Evolutionary conservation across 2,888 invertebrate genomes (phyloP), one percentile per base, ranked within the genome.

Genomic region (Lutraria lutraria): DNA sequence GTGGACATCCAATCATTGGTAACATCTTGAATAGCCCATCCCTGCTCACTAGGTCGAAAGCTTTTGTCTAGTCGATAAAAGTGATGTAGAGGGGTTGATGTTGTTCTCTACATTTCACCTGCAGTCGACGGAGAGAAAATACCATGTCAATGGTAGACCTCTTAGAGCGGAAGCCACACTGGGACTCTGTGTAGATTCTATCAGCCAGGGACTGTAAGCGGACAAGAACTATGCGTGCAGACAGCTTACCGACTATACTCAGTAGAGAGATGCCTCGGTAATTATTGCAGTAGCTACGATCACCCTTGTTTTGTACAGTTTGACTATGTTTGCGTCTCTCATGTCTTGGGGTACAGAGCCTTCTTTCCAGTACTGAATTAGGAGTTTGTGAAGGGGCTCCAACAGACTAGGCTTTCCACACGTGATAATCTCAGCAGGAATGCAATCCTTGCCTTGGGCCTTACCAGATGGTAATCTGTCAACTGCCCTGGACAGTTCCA

Each of bases 251-350:
- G 29, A 89, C 87, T 0, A 91, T 88, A 83, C 87, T 89, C 10
- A 91, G 87, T 0, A 89, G 90, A 4, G 91, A 92, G 31, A 92
- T 92, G 13, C 91, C 89, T n/a, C 90, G 21, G 81, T 91, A 93
- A 80, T 91, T 92, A 60, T 91, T 92, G 83, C 90, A 92, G 76
- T 92, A 87, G 15, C 89, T 89, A 19, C 87, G 16, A 19, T 91
- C 83, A 0, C 89, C 93, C 56, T 93, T 92, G 89, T 92, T 92
- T 93, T 93, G 80, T 92, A 92, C 53, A 90, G 80, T 12, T 82
- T 90, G 34, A 90, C 81, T 53, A 92, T 90, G 10, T 89, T 92
- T 52, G 84, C 56, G 60, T 91, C 89, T n/a, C 87, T 60, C 87
- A 90, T 90, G 85, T 91, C 90, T 34, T 92, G 90, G 0, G 91